phyloP scores from a whole-genome alignment of 2,113 vertebrate species.

The Nanorana parkeri region DNA sequence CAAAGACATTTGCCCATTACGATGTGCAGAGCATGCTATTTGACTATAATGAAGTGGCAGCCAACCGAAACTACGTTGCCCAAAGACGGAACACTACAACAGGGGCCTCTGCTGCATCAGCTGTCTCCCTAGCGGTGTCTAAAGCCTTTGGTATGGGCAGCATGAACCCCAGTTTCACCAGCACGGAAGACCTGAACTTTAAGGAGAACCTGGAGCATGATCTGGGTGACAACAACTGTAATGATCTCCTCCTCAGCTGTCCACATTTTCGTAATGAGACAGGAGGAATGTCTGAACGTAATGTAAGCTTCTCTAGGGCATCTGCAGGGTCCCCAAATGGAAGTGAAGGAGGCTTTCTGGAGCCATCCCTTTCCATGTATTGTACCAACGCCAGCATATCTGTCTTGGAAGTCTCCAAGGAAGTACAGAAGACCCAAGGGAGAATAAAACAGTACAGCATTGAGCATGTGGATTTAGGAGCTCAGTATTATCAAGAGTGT shows the following conservation, averaged over 20 bases:
- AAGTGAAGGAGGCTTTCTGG: not conserved
- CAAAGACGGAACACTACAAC: constrained; percentile 88
- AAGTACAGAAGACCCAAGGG: constrained; percentile 76
- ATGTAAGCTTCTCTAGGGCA: constrained; percentile 84
- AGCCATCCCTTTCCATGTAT: constrained; percentile 64
- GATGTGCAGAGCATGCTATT: constrained; percentile 92
- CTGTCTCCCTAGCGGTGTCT: constrained; percentile 68
- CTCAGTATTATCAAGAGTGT: constrained; percentile 88
- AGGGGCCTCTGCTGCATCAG: constrained; percentile 86
- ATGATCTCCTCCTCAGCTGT: constrained; percentile 86
- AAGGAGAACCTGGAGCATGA: constrained; percentile 78
- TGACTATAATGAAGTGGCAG: constrained; percentile 79
- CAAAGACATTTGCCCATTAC: constrained; percentile 87
- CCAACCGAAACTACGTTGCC: constrained; percentile 69
- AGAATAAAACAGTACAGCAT: constrained; percentile 82
- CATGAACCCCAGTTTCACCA: constrained; percentile 76
- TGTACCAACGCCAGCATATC: constrained; percentile 88
- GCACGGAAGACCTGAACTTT: constrained; percentile 81
- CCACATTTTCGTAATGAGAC: constrained; percentile 93
- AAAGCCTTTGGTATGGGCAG: constrained; percentile 65
- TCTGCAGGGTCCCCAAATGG: constrained; percentile 65
- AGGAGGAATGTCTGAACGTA: constrained; percentile 79
- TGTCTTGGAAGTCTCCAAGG: constrained; percentile 81
- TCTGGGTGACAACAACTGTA: constrained; percentile 73
- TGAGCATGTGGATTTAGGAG: constrained; percentile 90